Conservation (phyloP, 2,888 invertebrate genomes). For the Synanthedon andrenaeformis region DNA sequence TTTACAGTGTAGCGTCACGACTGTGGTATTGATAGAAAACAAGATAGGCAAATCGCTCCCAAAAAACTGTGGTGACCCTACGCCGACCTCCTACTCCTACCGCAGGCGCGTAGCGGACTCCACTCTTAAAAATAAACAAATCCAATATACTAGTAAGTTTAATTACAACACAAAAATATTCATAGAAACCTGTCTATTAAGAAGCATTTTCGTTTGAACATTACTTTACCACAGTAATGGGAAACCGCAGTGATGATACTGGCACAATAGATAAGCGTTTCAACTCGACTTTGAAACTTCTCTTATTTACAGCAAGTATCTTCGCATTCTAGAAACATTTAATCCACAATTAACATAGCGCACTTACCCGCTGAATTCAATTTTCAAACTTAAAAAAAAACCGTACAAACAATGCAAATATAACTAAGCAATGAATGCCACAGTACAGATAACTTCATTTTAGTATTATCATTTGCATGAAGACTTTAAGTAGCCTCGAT, state of each 20-base stretch:
- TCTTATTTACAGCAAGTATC: no score
- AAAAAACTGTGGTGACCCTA: constrained; percentile 13
- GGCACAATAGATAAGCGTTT: not conserved
- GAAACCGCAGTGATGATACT: not conserved
- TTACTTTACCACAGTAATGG: not conserved
- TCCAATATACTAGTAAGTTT: not conserved
- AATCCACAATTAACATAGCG: no score
- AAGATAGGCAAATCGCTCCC: not conserved
- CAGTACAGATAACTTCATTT: no score
- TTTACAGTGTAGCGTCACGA: no score
- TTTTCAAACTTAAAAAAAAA: no score
- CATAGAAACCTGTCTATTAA: not conserved
- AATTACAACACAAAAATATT: not conserved
- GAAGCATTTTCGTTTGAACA: not conserved
- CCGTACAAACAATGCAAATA: no score
- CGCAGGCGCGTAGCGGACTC: constrained; percentile 33
- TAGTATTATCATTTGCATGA: no score
- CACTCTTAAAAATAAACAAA: constrained; percentile 27
- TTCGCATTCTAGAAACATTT: no score
- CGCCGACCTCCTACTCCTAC: constrained; percentile 35
- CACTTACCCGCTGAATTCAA: no score
- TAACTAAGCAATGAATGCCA: no score
- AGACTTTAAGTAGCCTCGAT: no score
- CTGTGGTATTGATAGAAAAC: no score
- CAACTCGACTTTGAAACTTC: not conserved